These are phyloP conservation scores for Papilio aristodemus DNA, from an alignment of 1,140 invertebrate genomes.

Conservation along the genomic window DNA sequence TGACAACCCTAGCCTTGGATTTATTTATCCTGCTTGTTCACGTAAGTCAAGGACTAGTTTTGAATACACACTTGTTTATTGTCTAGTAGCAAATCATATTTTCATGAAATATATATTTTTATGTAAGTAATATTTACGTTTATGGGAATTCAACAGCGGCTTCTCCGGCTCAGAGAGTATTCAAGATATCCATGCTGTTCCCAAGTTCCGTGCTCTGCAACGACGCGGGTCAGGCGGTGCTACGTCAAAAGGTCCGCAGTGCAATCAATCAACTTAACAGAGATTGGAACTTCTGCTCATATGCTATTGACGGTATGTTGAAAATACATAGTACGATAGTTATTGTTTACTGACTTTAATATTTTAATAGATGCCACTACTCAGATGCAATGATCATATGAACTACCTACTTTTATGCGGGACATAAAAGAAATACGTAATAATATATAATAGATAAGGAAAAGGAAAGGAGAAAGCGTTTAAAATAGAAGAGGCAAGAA, in stretches of 20 bases:
- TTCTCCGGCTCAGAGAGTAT: slow-evolving; percentile 93
- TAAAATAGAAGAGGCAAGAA: no score
- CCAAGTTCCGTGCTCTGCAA: slow-evolving; percentile 96
- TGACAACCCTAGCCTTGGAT: slow-evolving; percentile 86
- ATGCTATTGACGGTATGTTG: slow-evolving; percentile 87
- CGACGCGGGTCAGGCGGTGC: slow-evolving; percentile 94
- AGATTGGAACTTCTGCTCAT: slow-evolving; percentile 96
- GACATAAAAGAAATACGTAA: no score
- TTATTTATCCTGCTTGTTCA: slow-evolving; percentile 95
- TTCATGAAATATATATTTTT: background rate
- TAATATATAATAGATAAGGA: no score
- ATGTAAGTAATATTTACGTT: slow-evolving; percentile 29
- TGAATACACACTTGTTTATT: background rate
- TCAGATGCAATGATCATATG: no score
- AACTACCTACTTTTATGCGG: no score
- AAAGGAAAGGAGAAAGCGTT: no score
- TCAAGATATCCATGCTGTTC: slow-evolving; percentile 96
- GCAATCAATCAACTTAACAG: slow-evolving; percentile 94
- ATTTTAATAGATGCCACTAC: no score
- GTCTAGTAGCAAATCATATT: background rate
- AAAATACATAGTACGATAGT: no score
- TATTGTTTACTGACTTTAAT: no score
- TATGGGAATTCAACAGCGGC: slow-evolving; percentile 80
- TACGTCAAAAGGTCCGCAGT: slow-evolving; percentile 92
- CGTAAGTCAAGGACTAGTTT: slow-evolving; percentile 78